phyloP scores from a whole-genome alignment of 2,888 invertebrate species.

The Diachrysia chrysitis region DNA sequence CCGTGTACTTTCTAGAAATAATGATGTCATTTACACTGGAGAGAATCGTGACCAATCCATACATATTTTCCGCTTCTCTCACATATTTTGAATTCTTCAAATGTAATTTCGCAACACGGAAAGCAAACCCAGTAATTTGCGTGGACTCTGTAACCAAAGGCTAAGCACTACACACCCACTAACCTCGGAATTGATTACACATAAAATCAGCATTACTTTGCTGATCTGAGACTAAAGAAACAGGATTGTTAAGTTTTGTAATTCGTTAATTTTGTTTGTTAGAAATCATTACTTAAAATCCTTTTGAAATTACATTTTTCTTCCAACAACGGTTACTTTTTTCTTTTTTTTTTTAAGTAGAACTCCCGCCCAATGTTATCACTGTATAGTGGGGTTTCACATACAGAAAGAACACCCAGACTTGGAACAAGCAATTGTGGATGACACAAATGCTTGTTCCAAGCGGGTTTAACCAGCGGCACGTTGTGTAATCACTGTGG shows the following conservation, averaged over 20 bases:
- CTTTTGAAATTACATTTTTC: not conserved
- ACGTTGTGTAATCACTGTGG: no score
- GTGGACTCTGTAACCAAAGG: slow-evolving; percentile 52
- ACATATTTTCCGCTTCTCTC: slow-evolving; percentile 27
- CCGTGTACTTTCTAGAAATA: slow-evolving; percentile 15
- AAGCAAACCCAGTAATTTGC: slow-evolving; percentile 47
- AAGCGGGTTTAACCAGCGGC: no score
- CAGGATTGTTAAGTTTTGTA: slow-evolving; percentile 15
- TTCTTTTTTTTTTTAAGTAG: no score
- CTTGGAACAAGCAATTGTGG: no score
- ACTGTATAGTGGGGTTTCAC: no score
- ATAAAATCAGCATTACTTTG: slow-evolving; percentile 57
- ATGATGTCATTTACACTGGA: slow-evolving; percentile 21
- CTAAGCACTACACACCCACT: slow-evolving; percentile 52
- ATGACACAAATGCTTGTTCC: no score
- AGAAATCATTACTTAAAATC: not conserved
- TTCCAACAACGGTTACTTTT: not conserved
- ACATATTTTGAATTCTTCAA: slow-evolving; percentile 50
- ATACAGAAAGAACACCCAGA: no score
- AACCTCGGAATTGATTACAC: slow-evolving; percentile 55
- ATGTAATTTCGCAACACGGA: slow-evolving; percentile 50
- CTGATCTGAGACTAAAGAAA: slow-evolving; percentile 40
- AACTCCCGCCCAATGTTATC: no score
- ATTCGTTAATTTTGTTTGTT: not conserved
- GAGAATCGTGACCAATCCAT: slow-evolving; percentile 28